Base-by-base conservation (phyloP, 2,113 vertebrate genomes). In the Gorilla gorilla region DNA sequence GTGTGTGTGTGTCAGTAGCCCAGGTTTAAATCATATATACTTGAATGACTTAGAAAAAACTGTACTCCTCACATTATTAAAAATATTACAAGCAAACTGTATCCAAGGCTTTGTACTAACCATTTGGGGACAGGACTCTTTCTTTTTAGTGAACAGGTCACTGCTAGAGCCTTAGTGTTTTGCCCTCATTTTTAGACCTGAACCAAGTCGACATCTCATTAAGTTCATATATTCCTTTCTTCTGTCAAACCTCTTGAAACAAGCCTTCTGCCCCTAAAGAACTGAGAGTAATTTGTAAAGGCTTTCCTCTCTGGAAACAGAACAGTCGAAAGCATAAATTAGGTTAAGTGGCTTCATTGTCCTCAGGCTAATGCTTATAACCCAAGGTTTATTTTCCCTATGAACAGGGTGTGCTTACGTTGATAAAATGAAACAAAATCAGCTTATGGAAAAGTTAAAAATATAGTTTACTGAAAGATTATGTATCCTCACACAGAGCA, bases 361-460 rank as follows among this genome's bases (percentile, higher is more conserved):
- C 94, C 95, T 92, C 45, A 3, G 93, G 96, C 93, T 66, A 92
- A 78, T 84, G 43, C 66, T 96, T 32, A 0, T 9, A 96, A 97
- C 95, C 66, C 95, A 97, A 96, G 96, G 80, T 85, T 97, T 89
- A 89, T 93, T 81, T 94, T 98, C 96, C 97, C 94, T 10, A 50
- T 2, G 55, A 94, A n/a, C 16, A 90, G 92, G 86, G 94, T 98
- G 92, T 97, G 96, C 90, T 97, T 17, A 82, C 40, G 35, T 93
- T 97, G 78, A 89, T 90, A 92, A 94, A 96, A 92, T 40, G 52
- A 97, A 80, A 64, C 78, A 89, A 93, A 97, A 97, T 95, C 88
- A 95, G 87, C 87, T 96, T 93, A 96, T 86, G 93, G 80, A 96
- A 98, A 98, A 98, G 90, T 92, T 97, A 97, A 94, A 98, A 97